Evolutionary conservation across 1,140 invertebrate species (phyloP).

Genomic region (Chlorops oryzae): DNA sequence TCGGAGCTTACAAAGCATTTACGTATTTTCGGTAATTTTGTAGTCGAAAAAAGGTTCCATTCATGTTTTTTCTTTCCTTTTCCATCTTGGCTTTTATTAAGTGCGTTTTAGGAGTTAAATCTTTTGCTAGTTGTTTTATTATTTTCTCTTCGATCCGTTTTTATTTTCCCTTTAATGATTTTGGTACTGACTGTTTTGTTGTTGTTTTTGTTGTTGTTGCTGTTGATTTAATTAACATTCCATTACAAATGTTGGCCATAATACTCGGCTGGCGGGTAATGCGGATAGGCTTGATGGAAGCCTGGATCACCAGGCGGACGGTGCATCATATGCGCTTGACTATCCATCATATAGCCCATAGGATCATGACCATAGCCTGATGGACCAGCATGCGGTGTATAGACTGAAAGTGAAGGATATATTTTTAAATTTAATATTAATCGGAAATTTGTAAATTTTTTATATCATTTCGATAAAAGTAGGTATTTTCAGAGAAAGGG

Average conservation of each 20-base stretch:
- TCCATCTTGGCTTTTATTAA: too few species aligned
- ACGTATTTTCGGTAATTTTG: too few species aligned
- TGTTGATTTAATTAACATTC: conserved; percentile 11
- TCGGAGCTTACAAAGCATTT: too few species aligned
- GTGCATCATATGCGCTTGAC: conserved; percentile 89
- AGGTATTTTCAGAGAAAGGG: not conserved
- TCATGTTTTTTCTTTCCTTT: too few species aligned
- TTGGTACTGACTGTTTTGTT: too few species aligned
- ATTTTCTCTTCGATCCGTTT: too few species aligned
- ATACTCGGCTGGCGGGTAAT: conserved; percentile 82
- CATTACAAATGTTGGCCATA: conserved; percentile 84
- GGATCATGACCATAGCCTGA: conserved; percentile 93
- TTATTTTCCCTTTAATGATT: too few species aligned
- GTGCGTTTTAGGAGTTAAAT: too few species aligned
- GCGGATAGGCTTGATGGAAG: conserved; percentile 85
- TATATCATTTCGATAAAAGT: conserved; percentile 13
- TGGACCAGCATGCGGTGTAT: conserved; percentile 82
- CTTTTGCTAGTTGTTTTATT: too few species aligned
- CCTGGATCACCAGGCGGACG: conserved; percentile 81
- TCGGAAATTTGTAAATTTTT: conserved; percentile 20
- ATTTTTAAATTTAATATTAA: conserved; percentile 44
- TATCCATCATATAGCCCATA: conserved; percentile 97
- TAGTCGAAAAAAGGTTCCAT: too few species aligned
- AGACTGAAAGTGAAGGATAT: conserved; percentile 59
- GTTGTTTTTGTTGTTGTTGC: not conserved